Conservation (phyloP, 92 coral and sea anemone species). For the Ricordea florida region DNA sequence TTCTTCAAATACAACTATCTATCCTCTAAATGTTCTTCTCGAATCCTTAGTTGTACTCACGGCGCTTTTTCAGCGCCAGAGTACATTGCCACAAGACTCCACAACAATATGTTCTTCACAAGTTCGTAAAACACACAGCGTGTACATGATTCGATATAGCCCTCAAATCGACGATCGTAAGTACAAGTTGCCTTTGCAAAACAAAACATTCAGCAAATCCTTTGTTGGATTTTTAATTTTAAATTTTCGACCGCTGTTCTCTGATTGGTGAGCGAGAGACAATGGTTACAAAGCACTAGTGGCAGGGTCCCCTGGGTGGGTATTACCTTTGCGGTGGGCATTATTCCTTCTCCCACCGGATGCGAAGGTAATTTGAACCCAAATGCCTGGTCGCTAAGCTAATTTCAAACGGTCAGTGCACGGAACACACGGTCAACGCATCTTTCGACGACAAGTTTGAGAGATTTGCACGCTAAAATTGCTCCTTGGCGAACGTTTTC, state of each 20-base stretch:
- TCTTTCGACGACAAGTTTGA: not conserved
- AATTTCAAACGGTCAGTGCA: not conserved
- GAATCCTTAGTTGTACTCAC: no score
- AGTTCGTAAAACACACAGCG: no score
- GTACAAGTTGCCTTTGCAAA: no score
- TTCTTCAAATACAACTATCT: no score
- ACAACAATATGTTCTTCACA: no score
- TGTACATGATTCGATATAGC: no score
- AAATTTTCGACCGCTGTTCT: not conserved
- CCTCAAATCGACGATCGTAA: no score
- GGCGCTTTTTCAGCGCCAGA: no score
- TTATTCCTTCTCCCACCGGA: constrained; percentile 1
- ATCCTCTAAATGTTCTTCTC: no score
- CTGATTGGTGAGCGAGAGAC: constrained; percentile 1
- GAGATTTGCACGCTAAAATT: not conserved
- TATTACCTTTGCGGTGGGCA: not conserved
- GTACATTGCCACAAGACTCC: no score
- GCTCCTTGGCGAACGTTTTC: no score
- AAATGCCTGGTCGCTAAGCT: not conserved
- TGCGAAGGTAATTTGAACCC: not conserved
- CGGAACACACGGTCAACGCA: not conserved
- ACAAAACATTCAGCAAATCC: not conserved
- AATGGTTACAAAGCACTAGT: not conserved
- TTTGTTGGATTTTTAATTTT: not conserved
- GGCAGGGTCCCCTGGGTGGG: not conserved